Evolutionary conservation across 2,888 invertebrate species (phyloP).

Genomic region (Philereme vetulata): DNA sequence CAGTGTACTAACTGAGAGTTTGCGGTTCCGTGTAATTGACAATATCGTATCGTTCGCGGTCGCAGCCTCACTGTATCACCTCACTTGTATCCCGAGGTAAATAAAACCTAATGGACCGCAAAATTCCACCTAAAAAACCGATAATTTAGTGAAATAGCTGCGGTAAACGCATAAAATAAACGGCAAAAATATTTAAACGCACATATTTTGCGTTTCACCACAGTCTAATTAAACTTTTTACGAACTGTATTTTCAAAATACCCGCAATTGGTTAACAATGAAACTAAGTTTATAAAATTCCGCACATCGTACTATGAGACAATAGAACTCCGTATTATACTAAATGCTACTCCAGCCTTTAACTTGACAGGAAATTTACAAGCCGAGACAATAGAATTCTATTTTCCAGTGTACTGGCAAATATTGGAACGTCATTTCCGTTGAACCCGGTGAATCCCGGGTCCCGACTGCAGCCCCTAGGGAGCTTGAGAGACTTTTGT

Average conservation of each 20-base stretch:
- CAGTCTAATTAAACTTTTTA: slow-evolving; percentile 16
- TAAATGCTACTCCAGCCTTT: too few species aligned
- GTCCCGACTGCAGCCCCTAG: slow-evolving; percentile 28
- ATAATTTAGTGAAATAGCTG: slow-evolving; percentile 33
- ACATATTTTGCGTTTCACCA: slow-evolving; percentile 14
- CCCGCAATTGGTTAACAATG: too few species aligned
- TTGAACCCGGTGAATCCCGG: slow-evolving; percentile 33
- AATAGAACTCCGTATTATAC: too few species aligned
- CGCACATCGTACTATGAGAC: too few species aligned
- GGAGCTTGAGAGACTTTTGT: not conserved
- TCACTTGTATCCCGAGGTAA: slow-evolving; percentile 28
- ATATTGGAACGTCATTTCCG: slow-evolving; percentile 45
- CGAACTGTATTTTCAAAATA: not conserved
- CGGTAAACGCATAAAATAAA: slow-evolving; percentile 33
- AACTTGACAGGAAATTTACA: not conserved
- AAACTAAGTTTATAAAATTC: too few species aligned
- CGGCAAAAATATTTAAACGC: slow-evolving; percentile 26
- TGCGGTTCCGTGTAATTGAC: slow-evolving; percentile 40
- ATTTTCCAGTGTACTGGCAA: slow-evolving; percentile 42
- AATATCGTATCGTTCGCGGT: slow-evolving; percentile 37
- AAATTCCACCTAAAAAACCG: slow-evolving; percentile 42
- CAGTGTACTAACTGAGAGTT: slow-evolving; percentile 40
- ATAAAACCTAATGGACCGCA: slow-evolving; percentile 42
- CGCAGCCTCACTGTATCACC: slow-evolving; percentile 16
- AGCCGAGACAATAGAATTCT: slow-evolving; percentile 6